Conservation (phyloP, 2,797 vertebrate species). For the Onychomys leucogaster region DNA sequence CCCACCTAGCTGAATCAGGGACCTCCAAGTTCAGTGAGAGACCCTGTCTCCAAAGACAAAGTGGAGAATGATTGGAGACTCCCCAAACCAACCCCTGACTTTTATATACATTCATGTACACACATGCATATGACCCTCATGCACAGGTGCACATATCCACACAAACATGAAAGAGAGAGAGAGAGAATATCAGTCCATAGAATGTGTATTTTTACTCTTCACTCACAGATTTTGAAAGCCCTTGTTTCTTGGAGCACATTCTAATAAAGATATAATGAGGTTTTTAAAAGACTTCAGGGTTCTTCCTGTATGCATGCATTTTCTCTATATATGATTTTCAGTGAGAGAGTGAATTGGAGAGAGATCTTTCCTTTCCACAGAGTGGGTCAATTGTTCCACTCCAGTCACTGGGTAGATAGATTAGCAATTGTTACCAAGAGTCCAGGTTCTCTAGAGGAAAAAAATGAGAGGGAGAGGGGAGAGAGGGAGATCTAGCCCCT, state of each 20-base stretch:
- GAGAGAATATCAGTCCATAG: neutral
- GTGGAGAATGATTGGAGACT: neutral
- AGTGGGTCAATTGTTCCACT: neutral
- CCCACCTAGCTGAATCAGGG: neutral
- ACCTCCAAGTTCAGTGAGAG: neutral
- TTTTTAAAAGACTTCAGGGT: neutral
- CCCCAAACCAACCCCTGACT: neutral
- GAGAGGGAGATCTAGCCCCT: neutral
- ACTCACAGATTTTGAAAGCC: constrained; percentile 50
- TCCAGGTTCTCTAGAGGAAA: neutral
- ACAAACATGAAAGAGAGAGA: neutral
- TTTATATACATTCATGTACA: neutral
- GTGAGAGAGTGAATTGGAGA: neutral
- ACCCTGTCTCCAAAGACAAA: neutral
- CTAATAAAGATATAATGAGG: neutral
- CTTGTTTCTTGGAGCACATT: neutral
- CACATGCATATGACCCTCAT: neutral
- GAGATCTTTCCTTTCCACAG: neutral
- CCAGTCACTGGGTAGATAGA: neutral
- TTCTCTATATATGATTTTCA: constrained; percentile 6
- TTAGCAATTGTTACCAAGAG: neutral
- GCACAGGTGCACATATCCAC: neutral
- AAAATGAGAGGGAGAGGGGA: too few relatives aligned
- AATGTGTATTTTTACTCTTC: neutral
- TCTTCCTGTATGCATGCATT: constrained; percentile 12